A percentile compares a stretch with the other conserved stretches of the same genome.
Evolutionary conservation across 2,888 invertebrate genomes (phyloP).

Genomic region (Temnothorax rugatulus): DNA sequence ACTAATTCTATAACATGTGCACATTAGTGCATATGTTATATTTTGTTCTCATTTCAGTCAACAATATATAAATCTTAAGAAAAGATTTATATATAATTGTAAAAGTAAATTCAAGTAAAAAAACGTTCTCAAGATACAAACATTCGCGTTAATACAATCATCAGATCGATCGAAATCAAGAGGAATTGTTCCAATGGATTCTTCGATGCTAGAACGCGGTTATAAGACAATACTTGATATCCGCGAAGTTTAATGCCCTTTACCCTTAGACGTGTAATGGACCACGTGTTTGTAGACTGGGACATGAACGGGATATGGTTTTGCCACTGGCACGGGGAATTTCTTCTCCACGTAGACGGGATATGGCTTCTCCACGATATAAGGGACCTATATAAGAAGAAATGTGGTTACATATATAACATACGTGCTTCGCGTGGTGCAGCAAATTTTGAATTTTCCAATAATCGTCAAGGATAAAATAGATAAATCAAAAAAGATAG

Average conservation of each 20-base stretch:
- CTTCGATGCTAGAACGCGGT: neutral
- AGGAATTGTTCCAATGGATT: neutral
- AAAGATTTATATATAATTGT: neutral
- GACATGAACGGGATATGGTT: slow-evolving; percentile 88
- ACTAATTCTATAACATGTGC: neutral
- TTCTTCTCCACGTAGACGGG: slow-evolving; percentile 88
- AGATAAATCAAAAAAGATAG: neutral
- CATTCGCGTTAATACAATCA: slow-evolving; percentile 11
- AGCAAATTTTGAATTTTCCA: neutral
- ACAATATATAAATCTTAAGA: slow-evolving; percentile 12
- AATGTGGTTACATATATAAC: slow-evolving; percentile 10
- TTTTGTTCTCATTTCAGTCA: neutral
- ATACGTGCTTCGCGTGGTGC: neutral
- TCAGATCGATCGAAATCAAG: slow-evolving; percentile 15
- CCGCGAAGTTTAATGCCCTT: slow-evolving; percentile 76
- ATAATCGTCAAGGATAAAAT: neutral
- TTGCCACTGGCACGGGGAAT: slow-evolving; percentile 87
- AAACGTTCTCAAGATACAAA: neutral
- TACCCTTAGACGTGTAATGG: slow-evolving; percentile 80
- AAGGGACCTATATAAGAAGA: slow-evolving; percentile 85
- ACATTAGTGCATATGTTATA: neutral
- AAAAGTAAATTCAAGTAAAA: neutral
- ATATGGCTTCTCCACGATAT: slow-evolving; percentile 88
- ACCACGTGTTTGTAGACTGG: slow-evolving; percentile 87
- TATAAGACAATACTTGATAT: slow-evolving; percentile 5